These are phyloP conservation scores for Palythoa caribaeorum DNA, from an alignment of 92 coral and sea anemone species.

Conservation along the genomic window DNA sequence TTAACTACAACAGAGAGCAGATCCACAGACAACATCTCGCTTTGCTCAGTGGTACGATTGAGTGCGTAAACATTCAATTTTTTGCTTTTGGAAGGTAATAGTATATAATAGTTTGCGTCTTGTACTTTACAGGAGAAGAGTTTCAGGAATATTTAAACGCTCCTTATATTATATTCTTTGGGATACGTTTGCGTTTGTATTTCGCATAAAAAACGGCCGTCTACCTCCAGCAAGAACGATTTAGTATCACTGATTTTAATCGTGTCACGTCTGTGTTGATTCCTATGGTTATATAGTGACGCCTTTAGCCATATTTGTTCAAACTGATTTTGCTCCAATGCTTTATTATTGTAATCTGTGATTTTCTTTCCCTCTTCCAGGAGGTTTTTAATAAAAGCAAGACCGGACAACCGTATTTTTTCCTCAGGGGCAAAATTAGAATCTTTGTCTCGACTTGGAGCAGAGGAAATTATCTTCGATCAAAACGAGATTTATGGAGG, in stretches of 20 bases:
- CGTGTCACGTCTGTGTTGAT: too few species aligned
- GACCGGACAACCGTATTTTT: conserved; percentile 69
- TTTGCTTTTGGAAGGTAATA: conserved; percentile 70
- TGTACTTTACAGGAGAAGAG: too few species aligned
- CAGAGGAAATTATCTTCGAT: conserved; percentile 39
- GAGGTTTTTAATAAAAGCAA: conserved; percentile 63
- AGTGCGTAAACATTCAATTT: conserved; percentile 59
- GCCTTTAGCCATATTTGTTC: too few species aligned
- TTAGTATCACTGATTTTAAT: too few species aligned
- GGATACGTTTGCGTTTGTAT: too few species aligned
- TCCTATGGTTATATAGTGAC: too few species aligned
- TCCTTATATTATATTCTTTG: too few species aligned
- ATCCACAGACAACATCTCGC: conserved; percentile 67
- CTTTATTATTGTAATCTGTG: background rate
- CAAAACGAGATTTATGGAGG: conserved; percentile 68
- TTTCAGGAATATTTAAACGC: too few species aligned
- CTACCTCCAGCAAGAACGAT: too few species aligned
- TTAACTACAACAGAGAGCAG: conserved; percentile 53
- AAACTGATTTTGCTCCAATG: background rate
- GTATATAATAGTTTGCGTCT: too few species aligned
- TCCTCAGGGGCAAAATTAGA: conserved; percentile 58
- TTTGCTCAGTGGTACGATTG: conserved; percentile 20
- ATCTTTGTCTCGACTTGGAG: conserved; percentile 40
- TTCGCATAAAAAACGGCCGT: too few species aligned
- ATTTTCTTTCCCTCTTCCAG: conserved; percentile 27